phyloP scores from a whole-genome alignment of 2,113 vertebrate species.

The Albula goreensis region DNA sequence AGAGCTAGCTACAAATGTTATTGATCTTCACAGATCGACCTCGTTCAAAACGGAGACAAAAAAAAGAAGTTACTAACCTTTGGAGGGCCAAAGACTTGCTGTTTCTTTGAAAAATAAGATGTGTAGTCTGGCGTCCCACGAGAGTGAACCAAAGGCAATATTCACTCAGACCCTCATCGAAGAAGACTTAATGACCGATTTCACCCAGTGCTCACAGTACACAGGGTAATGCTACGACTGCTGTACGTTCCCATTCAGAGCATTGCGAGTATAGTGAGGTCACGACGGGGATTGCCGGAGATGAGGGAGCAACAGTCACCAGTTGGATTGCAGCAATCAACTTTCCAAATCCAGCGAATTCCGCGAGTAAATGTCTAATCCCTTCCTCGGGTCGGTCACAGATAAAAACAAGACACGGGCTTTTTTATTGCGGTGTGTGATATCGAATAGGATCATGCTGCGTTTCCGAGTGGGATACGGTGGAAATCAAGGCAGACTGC shows the following conservation, averaged over 20 bases:
- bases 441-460: neutral
- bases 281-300: slow-evolving; percentile 54
- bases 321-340: slow-evolving; percentile 26
- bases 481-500: neutral
- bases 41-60: slow-evolving; percentile 20
- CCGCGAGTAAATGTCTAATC: neutral
- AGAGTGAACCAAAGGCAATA: slow-evolving; percentile 15
- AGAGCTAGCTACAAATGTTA: neutral
- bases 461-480: neutral
- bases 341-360: slow-evolving; percentile 25
- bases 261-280: slow-evolving; percentile 50
- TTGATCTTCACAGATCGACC: neutral
- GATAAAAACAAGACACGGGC: neutral
- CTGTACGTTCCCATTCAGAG: slow-evolving; percentile 56
- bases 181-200: slow-evolving; percentile 19
- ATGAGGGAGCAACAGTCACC: slow-evolving; percentile 28
- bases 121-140: slow-evolving; percentile 7
- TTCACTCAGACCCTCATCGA: slow-evolving; percentile 39
- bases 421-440: neutral
- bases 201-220: slow-evolving; percentile 17
- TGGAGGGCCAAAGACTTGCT: slow-evolving; percentile 37
- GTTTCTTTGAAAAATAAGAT: slow-evolving; percentile 41
- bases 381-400: neutral
- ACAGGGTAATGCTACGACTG: slow-evolving; percentile 42
- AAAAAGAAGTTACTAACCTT: slow-evolving; percentile 60